A percentile compares a stretch with the other conserved stretches of the same genome.
Conservation (phyloP, 2,888 invertebrate species). For the Melieria picta region DNA sequence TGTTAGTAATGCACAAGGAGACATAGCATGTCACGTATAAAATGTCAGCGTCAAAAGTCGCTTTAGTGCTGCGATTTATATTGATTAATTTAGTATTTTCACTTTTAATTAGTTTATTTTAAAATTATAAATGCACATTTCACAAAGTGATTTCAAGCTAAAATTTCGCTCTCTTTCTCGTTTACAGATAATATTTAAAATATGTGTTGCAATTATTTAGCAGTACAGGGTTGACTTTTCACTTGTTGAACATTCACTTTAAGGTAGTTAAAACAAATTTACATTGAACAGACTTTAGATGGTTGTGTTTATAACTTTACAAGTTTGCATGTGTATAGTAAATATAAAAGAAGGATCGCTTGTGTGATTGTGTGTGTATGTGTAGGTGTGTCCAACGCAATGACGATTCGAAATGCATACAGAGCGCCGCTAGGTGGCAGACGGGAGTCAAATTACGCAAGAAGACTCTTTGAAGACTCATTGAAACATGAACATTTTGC, state of each 20-base stretch:
- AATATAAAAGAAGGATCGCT: background rate
- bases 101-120: background rate
- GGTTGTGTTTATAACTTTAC: background rate
- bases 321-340: background rate
- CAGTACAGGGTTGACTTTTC: background rate
- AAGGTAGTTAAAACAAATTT: background rate
- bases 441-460: no score
- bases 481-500: background rate
- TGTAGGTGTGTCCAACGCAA: background rate
- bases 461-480: no score
- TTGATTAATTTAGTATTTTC: no score
- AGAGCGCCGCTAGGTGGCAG: no score
- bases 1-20: background rate
- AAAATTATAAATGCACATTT: background rate
- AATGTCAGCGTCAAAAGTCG: background rate
- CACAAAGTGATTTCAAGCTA: background rate
- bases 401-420: background rate
- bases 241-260: background rate
- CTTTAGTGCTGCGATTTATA: background rate
- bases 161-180: background rate
- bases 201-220: background rate
- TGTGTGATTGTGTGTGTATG: no score
- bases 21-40: background rate
- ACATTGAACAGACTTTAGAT: conserved; percentile 1
- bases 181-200: background rate